A percentile compares a stretch with the other conserved stretches of the same genome.
Conservation (phyloP, 2,113 vertebrate species). For the Syrrhaptes paradoxus region DNA sequence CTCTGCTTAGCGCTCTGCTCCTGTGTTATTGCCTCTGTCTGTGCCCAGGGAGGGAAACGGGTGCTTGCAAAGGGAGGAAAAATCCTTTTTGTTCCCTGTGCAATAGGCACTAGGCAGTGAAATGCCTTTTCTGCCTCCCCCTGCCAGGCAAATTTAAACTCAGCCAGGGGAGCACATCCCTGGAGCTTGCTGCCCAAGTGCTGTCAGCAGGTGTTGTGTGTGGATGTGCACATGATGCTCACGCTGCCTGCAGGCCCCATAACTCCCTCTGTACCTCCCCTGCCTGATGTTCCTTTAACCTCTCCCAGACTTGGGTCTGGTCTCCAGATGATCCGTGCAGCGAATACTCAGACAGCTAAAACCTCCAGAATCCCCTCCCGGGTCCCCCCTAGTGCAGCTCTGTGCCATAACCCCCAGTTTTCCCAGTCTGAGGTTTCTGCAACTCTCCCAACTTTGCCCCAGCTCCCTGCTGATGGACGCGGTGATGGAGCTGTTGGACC, state of each 20-base stretch:
- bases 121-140: not conserved
- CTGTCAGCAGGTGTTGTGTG: fast-evolving
- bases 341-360: fast-evolving
- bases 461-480: constrained; percentile 35
- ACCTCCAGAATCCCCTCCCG: not conserved
- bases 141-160: no score
- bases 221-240: fast-evolving
- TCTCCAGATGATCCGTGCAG: not conserved
- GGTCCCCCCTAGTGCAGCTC: no score
- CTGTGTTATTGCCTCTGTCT: not conserved
- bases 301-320: fast-evolving
- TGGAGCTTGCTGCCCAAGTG: not conserved
- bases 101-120: not conserved
- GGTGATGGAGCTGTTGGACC: constrained; percentile 61
- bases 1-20: not conserved
- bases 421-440: not conserved
- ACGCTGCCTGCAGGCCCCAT: fast-evolving
- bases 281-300: not conserved
- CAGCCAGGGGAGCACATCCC: fast-evolving
- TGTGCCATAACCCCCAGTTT: fast-evolving
- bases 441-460: not conserved
- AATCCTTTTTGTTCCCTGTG: not conserved
- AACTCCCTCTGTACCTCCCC: not conserved
- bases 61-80: not conserved
- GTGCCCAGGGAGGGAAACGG: not conserved